Evolutionary conservation across 2,888 invertebrate genomes (phyloP).

Genomic region (Lepetodrilus schrolli): DNA sequence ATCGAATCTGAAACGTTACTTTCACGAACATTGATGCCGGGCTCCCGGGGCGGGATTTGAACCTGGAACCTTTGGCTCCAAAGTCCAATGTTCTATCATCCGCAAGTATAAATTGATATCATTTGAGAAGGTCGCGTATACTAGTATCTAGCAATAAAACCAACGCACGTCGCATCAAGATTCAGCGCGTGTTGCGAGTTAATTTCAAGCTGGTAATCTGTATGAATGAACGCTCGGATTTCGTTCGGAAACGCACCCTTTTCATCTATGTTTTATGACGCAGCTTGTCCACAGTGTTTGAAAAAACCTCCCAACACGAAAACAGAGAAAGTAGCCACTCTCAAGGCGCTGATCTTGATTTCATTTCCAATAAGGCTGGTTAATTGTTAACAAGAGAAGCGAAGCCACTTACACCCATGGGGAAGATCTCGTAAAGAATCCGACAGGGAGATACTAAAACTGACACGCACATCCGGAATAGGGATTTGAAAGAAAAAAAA

Average conservation of each 20-base stretch:
- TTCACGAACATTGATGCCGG: no score
- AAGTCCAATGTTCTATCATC: no score
- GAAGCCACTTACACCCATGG: not conserved
- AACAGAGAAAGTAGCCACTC: constrained; percentile 14
- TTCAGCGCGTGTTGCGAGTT: no score
- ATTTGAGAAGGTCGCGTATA: no score
- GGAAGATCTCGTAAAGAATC: not conserved
- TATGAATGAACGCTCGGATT: constrained; percentile 12
- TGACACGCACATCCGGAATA: constrained; percentile 2
- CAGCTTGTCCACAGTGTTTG: not conserved
- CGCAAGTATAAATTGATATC: no score
- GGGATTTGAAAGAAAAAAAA: constrained; percentile 17
- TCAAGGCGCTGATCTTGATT: constrained; percentile 6
- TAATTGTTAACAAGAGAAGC: constrained; percentile 12
- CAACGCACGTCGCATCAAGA: no score
- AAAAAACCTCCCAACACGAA: constrained; percentile 23
- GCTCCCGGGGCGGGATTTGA: no score
- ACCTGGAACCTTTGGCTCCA: no score
- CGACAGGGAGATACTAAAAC: not conserved
- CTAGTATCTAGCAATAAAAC: no score
- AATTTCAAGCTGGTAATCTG: no score
- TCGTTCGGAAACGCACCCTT: constrained; percentile 15
- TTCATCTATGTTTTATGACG: constrained; percentile 18
- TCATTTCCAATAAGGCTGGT: constrained; percentile 17
- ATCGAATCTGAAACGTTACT: no score